These are phyloP conservation scores for Aeoliscus strigatus DNA, from an alignment of 2,797 vertebrate species.

Conservation along the genomic window DNA sequence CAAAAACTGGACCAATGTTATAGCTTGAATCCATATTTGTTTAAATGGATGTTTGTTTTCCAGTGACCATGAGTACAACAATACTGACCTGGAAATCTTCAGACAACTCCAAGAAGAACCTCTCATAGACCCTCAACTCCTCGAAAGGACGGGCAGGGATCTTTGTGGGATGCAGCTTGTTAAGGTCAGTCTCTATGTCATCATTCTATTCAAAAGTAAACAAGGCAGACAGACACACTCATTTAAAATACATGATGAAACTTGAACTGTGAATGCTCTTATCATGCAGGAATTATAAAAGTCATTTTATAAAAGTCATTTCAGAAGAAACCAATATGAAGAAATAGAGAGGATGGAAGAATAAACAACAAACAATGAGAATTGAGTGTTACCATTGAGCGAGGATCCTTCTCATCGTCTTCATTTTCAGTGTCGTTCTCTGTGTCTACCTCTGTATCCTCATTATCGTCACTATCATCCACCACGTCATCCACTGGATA, in stretches of 20 bases:
- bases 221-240: conserved; percentile 16
- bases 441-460: conserved; percentile 84
- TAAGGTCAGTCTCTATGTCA: conserved; percentile 96
- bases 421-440: conserved; percentile 89
- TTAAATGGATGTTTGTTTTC: neutral
- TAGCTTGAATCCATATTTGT: neutral
- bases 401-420: conserved; percentile 82
- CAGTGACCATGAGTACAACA: conserved; percentile 4
- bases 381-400: conserved; percentile 68
- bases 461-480: conserved; percentile 95
- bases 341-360: too few relatives aligned
- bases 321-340: too few relatives aligned
- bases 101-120: conserved; percentile 88
- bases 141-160: conserved; percentile 78
- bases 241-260: neutral
- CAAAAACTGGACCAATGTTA: neutral
- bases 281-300: too few relatives aligned
- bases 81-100: conserved; percentile 90
- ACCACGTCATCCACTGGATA: conserved; percentile 91
- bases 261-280: too few relatives aligned
- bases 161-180: conserved; percentile 86
- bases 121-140: conserved; percentile 89
- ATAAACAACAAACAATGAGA: too few relatives aligned
- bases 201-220: conserved; percentile 80
- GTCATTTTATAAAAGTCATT: too few relatives aligned